Base-by-base conservation (phyloP, 2,113 vertebrate species). In the Triplophysa siluroides region DNA sequence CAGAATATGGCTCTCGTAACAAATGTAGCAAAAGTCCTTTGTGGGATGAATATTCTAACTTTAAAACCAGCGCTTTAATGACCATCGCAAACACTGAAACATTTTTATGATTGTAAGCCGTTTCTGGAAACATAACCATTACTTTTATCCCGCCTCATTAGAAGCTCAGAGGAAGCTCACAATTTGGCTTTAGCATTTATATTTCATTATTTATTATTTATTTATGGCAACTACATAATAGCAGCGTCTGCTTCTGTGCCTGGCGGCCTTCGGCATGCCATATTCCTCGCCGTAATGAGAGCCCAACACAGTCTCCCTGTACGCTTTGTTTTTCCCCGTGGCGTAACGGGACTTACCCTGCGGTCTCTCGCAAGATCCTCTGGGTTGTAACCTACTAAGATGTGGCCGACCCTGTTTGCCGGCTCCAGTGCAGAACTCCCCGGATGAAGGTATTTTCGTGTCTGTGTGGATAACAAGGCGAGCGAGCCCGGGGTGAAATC, bases 281-380 rank as follows among this genome's bases (percentile, higher is more conserved):
- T 38, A 38, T 58, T 18, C 52, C 69, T 58, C 26, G 2, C 19
- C 33, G 5, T 72, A 72, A 72, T 58, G 69, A 72, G 69, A 38
- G 69, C 18, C 26, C 19, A 21, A 9, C 19, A 0, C 50, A 38
- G 69, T 11, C 19, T 18, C 3, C 41, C 52, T n/a, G 19, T 72
- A 38, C 1, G 69, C 69, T 13, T 72, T 8, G 24, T 41, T 72
- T 58, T 56, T 41, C 52, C 52, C 52, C 1, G 6, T 72, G 69
- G 69, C 6, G 3, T 56, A 38, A 58, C 52, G 14, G 52, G 69
- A 87, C 85, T 87, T 83, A 66, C 56, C 79, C 67, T 62, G 23
- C 58, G 83, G 83, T 76, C 73, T 29, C 75, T 71, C 81, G 85
- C 86, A 76, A 65, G 38, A 78, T 85, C 82, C 80, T 50, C 78